Percentiles rank a stretch among this genome's conserved stretches.
Conservation (phyloP, 30 jellyfish, hydroid and myxozoan species). For the Turritopsis dohrnii region DNA sequence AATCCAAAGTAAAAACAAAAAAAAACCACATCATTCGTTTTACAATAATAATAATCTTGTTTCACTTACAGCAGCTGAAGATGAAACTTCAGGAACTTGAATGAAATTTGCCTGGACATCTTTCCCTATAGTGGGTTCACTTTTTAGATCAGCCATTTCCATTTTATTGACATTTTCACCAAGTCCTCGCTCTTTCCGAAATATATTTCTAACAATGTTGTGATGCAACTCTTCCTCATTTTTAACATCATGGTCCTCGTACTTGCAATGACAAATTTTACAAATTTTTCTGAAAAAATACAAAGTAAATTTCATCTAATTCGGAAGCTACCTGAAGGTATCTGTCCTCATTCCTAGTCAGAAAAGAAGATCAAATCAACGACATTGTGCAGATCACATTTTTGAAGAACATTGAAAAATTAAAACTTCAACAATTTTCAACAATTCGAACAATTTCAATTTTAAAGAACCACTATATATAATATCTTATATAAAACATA, state of each 20-base stretch:
- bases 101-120: slow-evolving; percentile 74
- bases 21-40: not conserved
- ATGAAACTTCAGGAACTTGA: slow-evolving; percentile 79
- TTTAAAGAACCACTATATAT: too few relatives aligned
- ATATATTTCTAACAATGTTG: slow-evolving; percentile 40
- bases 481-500: too few relatives aligned
- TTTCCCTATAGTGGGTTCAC: slow-evolving; percentile 56
- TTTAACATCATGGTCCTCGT: slow-evolving; percentile 82
- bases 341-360: too few relatives aligned
- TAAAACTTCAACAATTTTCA: too few relatives aligned
- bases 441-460: too few relatives aligned
- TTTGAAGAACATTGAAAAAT: too few relatives aligned
- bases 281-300: slow-evolving; percentile 63
- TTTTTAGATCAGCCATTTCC: slow-evolving; percentile 37
- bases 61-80: slow-evolving; percentile 57
- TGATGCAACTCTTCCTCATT: slow-evolving; percentile 72
- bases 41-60: not conserved
- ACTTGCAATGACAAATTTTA: slow-evolving; percentile 65
- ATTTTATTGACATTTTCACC: slow-evolving; percentile 5
- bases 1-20: not conserved
- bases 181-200: slow-evolving; percentile 53
- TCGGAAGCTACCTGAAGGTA: too few relatives aligned
- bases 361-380: too few relatives aligned
- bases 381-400: too few relatives aligned
- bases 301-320: too few relatives aligned